These are phyloP conservation scores for Oopsacas minuta DNA, from an alignment of 37 sponge, comb jelly and placozoan genomes.

Conservation along the genomic window DNA sequence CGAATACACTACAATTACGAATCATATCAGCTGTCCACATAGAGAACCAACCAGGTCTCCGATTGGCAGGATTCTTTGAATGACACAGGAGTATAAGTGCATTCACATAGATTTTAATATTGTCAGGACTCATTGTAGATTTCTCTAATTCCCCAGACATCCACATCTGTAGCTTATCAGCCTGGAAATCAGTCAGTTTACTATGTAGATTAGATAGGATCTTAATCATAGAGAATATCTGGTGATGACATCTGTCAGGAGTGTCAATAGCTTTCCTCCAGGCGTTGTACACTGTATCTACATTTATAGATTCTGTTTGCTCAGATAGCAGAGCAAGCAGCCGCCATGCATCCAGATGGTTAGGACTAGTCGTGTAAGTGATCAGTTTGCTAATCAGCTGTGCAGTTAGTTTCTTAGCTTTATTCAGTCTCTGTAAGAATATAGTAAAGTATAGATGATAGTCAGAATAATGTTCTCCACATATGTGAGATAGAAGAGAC, in stretches of 20 bases:
- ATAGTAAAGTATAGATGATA: neutral
- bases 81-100: neutral
- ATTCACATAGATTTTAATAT: neutral
- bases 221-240: neutral
- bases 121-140: neutral
- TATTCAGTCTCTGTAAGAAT: neutral
- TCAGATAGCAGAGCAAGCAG: neutral
- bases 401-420: neutral
- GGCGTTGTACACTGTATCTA: neutral
- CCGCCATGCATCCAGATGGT: neutral
- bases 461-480: neutral
- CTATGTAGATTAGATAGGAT: neutral
- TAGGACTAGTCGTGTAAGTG: neutral
- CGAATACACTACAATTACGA: neutral
- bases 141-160: neutral
- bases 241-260: neutral
- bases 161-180: neutral
- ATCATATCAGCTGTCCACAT: constrained; percentile 19
- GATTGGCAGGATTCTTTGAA: constrained; percentile 20
- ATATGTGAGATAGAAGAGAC: neutral
- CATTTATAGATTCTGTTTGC: neutral
- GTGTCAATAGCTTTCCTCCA: neutral
- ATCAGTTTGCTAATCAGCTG: neutral
- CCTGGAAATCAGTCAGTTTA: neutral
- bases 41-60: constrained; percentile 25